phyloP scores from a whole-genome alignment of 2,888 invertebrate species.

The Criorhina ranunculi region DNA sequence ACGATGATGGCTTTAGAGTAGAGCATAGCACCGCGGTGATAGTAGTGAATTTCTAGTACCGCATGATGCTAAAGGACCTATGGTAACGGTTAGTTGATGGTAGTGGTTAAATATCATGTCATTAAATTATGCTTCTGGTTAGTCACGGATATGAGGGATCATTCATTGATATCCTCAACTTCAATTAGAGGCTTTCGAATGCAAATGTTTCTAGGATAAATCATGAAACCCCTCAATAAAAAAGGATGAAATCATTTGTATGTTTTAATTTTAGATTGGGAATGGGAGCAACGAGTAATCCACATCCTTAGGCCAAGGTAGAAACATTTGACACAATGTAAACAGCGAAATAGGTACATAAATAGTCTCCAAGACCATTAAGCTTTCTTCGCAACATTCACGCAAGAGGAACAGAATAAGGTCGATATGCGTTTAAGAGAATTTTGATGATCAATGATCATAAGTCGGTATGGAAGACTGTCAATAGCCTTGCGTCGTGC shows the following conservation, averaged over 20 bases:
- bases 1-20: slow-evolving; percentile 52
- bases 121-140: slow-evolving; percentile 70
- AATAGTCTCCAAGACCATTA: too few species aligned
- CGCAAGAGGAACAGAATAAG: too few species aligned
- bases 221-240: background rate
- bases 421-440: too few species aligned
- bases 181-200: slow-evolving; percentile 39
- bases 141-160: slow-evolving; percentile 67
- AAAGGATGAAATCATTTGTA: background rate
- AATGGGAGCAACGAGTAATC: too few species aligned
- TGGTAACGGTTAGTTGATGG: slow-evolving; percentile 62
- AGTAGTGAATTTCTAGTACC: slow-evolving; percentile 58
- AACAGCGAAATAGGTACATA: too few species aligned
- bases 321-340: too few species aligned
- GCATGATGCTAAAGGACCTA: slow-evolving; percentile 52
- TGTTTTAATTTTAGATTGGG: too few species aligned
- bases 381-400: too few species aligned
- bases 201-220: background rate
- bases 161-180: slow-evolving; percentile 45
- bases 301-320: too few species aligned
- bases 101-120: slow-evolving; percentile 59
- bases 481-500: too few species aligned
- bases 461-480: too few species aligned
- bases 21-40: slow-evolving; percentile 16
- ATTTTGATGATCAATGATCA: too few species aligned